Conservation (phyloP, 2,797 vertebrate genomes). For the Martes flavigula region DNA sequence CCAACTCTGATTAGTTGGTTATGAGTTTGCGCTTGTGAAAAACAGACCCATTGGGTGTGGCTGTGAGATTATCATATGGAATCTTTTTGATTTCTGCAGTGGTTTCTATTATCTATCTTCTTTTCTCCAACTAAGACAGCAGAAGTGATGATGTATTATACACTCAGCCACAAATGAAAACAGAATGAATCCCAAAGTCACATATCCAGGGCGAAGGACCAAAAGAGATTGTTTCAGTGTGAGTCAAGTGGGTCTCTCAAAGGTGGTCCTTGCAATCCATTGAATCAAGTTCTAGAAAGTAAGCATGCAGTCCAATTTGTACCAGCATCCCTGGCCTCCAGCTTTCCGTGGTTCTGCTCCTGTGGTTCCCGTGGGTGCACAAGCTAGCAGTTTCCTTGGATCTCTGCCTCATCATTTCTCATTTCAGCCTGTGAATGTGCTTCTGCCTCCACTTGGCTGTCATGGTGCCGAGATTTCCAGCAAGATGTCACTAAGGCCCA, state of each 20-base stretch:
- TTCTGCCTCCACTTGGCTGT: neutral
- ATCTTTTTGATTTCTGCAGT: neutral
- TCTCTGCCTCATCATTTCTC: neutral
- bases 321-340: neutral
- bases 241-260: neutral
- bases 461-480: neutral
- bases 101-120: neutral
- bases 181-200: neutral
- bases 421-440: neutral
- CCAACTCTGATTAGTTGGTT: neutral
- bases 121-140: neutral
- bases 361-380: neutral
- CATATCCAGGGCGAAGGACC: neutral
- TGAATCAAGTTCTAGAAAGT: neutral
- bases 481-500: neutral
- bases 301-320: neutral
- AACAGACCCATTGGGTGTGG: neutral
- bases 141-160: neutral
- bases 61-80: neutral
- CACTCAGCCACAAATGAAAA: neutral
- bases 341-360: neutral
- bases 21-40: neutral
- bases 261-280: neutral
- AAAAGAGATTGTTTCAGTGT: neutral
- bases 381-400: neutral